A percentile compares a stretch with the other conserved stretches of the same genome.
Conservation (phyloP, 2,888 invertebrate species). For the Lamproptera curius region DNA sequence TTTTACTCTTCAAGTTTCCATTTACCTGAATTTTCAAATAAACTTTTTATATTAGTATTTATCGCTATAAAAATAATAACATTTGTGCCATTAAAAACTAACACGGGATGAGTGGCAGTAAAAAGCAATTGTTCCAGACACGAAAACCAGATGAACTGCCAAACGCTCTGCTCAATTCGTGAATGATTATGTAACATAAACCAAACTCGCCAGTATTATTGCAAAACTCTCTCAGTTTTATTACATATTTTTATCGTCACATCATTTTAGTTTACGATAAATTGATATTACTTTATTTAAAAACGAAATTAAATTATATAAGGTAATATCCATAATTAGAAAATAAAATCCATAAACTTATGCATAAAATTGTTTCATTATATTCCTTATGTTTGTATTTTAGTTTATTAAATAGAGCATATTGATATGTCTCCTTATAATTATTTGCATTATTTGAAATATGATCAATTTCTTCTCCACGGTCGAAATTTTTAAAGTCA, state of each 20-base stretch:
- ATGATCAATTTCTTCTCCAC: constrained; percentile 5
- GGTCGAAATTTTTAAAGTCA: constrained; percentile 12
- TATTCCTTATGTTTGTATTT: no score
- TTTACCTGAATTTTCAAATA: constrained; percentile 1
- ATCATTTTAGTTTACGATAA: no score
- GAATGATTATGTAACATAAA: constrained; percentile 4
- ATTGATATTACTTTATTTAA: no score
- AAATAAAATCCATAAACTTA: no score
- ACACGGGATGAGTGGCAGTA: constrained; percentile 9
- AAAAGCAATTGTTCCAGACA: constrained; percentile 10
- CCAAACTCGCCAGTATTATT: no score
- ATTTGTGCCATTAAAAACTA: constrained; percentile 6
- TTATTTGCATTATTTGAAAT: not conserved
- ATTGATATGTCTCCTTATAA: constrained; percentile 8
- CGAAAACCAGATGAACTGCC: constrained; percentile 11
- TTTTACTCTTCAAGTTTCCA: constrained; percentile 2
- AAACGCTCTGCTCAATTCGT: constrained; percentile 7
- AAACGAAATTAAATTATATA: no score
- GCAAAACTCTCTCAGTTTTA: no score
- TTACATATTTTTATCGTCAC: no score
- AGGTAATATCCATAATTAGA: not conserved
- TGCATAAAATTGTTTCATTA: no score
- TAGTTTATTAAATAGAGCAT: constrained; percentile 10
- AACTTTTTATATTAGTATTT: not conserved
- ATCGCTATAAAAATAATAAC: no score